Base-by-base conservation (phyloP, 2,888 invertebrate genomes). In the Erebia aethiops region DNA sequence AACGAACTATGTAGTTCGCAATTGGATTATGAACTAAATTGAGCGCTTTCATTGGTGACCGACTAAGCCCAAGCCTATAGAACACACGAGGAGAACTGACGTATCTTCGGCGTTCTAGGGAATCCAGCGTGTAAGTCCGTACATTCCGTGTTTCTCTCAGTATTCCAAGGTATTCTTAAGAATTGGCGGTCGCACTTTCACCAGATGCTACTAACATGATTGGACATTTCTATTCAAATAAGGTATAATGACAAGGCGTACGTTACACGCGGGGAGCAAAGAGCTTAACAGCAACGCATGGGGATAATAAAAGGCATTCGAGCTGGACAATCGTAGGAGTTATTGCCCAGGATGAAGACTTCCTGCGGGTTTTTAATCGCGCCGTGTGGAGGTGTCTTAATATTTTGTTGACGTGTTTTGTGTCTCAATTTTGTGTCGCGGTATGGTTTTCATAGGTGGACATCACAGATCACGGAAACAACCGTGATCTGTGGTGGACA, bases 331-430 rank as follows among this genome's bases (percentile, higher is more conserved):
- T 63, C 75, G 71, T 67, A 71, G 74, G 77, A 76, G 74, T 77
- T 78, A 77, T 77, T 72, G 71, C 72, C 70, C 73, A 56, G 72
- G 72, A 54, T 71, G 77, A 73, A 72, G 74, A 74, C 73, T 71
- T 76, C 76, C 75, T 75, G 77, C 68, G 72, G 74, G 65, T 67
- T 46, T 71, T 71, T 72, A 71, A 73, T 74, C 72, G 69, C 69
- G 41, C 61, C 67, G 56, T 64, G 58, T 64, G 41, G 67, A 68
- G 64, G 67, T 51, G 62, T 70, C 67, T 74, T 71, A 71, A 73
- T 67, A 67, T 67, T 65, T 69, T 71, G 69, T 54, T 41, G 41
- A 35, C 35, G 7, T 51, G n/a, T 16, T 7, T 18, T 43, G 52
- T 9, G 52, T 18, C 56, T 66, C 35, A 65, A 35, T 65, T 54